Evolutionary conservation across 2,888 invertebrate species (phyloP).

Genomic region (Caradrina kadenii): DNA sequence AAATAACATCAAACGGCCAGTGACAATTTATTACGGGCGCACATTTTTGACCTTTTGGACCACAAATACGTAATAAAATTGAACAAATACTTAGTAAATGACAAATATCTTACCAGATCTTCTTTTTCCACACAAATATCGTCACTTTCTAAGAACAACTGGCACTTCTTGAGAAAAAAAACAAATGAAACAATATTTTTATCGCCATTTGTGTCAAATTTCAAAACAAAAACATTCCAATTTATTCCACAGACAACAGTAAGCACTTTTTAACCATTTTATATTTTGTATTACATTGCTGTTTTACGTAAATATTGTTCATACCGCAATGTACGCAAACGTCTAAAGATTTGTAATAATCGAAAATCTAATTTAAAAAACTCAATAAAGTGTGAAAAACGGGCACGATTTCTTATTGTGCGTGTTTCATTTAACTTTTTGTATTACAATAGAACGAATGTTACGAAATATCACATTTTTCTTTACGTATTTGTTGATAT

Average conservation of each 20-base stretch:
- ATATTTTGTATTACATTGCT: slow-evolving; percentile 38
- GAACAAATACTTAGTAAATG: slow-evolving; percentile 32
- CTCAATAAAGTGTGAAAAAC: no score
- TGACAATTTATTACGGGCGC: slow-evolving; percentile 51
- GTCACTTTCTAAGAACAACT: slow-evolving; percentile 74
- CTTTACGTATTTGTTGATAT: not conserved
- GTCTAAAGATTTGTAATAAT: no score
- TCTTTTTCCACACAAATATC: slow-evolving; percentile 65
- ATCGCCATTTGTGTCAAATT: slow-evolving; percentile 71
- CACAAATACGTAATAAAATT: slow-evolving; percentile 56
- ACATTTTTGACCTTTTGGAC: slow-evolving; percentile 40
- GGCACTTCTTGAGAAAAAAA: slow-evolving; percentile 80
- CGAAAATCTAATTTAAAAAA: no score
- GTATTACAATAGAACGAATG: not conserved
- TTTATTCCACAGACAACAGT: slow-evolving; percentile 54
- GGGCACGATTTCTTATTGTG: not conserved
- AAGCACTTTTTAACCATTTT: slow-evolving; percentile 8
- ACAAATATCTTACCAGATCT: slow-evolving; percentile 69
- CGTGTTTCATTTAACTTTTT: not conserved
- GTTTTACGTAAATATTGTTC: not conserved
- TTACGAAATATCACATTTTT: not conserved
- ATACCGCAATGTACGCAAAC: slow-evolving; percentile 40
- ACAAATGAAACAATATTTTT: slow-evolving; percentile 78
- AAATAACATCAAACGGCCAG: slow-evolving; percentile 72
- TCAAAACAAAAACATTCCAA: slow-evolving; percentile 75